These are phyloP conservation scores for Cheilosia impressa DNA, from an alignment of 2,888 invertebrate species.

Conservation along the genomic window DNA sequence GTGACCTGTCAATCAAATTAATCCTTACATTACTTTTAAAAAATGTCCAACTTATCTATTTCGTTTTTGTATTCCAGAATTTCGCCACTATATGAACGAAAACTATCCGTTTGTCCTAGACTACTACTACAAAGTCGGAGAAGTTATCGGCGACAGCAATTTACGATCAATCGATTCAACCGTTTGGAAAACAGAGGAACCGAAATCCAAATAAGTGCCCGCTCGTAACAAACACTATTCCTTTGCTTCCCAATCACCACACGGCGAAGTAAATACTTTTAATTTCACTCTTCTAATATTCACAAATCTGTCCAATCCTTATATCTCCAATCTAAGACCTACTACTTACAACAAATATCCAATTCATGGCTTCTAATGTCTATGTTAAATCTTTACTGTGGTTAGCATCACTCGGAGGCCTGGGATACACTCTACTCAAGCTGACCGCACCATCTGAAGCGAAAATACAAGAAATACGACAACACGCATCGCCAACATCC, in stretches of 20 bases:
- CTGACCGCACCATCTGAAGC: conserved; percentile 85
- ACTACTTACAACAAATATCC: conserved; percentile 35
- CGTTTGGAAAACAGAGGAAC: conserved; percentile 84
- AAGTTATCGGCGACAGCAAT: conserved; percentile 85
- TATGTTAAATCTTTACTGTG: conserved; percentile 85
- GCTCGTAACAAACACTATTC: not conserved
- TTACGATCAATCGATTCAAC: conserved; percentile 85
- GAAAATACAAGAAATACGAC: conserved; percentile 80
- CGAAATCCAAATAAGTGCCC: conserved; percentile 77
- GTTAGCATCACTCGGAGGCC: conserved; percentile 86
- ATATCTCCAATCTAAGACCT: conserved; percentile 49
- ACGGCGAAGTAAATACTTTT: conserved; percentile 54
- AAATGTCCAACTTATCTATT: not conserved
- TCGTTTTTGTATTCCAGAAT: conserved; percentile 85
- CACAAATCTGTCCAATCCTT: conserved; percentile 51
- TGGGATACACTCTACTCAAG: conserved; percentile 86
- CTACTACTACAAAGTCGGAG: conserved; percentile 89
- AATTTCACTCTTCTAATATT: conserved; percentile 58
- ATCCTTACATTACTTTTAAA: not conserved
- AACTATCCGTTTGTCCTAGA: conserved; percentile 88
- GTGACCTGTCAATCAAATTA: not conserved
- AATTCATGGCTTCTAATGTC: conserved; percentile 80
- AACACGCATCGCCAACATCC: conserved; percentile 67
- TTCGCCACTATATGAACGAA: conserved; percentile 87
- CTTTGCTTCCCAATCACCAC: not conserved